A percentile compares a stretch with the other conserved stretches of the same genome.
phyloP scores from a whole-genome alignment of 2,113 vertebrate genomes.

The Tyrannus savana region DNA sequence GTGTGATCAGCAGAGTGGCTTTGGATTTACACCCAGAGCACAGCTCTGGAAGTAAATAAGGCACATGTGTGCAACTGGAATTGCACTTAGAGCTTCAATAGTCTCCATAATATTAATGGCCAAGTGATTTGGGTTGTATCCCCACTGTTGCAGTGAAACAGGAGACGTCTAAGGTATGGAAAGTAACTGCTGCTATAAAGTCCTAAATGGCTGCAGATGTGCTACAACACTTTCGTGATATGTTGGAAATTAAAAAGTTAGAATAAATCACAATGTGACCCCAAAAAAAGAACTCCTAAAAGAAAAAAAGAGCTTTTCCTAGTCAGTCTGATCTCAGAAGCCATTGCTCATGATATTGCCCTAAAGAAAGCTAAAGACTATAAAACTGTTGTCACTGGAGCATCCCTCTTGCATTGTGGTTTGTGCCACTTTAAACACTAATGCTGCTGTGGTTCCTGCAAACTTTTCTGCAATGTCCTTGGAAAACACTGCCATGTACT shows the following conservation, averaged over 20 bases:
- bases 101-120: background rate
- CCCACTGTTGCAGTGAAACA: background rate
- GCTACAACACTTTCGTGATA: background rate
- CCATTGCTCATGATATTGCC: background rate
- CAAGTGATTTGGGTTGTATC: background rate
- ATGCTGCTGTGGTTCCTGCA: background rate
- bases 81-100: fast-evolving
- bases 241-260: background rate
- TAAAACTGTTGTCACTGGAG: background rate
- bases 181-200: background rate
- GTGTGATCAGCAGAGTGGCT: background rate
- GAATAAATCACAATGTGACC: background rate
- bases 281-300: background rate
- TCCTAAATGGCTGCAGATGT: background rate
- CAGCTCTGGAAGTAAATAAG: background rate
- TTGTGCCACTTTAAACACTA: background rate
- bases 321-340: background rate
- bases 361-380: background rate
- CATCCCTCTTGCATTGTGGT: background rate
- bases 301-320: background rate
- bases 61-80: fast-evolving
- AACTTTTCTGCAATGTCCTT: background rate
- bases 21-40: background rate
- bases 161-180: background rate
- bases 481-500: background rate